Base-by-base conservation (phyloP, 35 echinoderm and acorn worm genomes). In the Strongylocentrotus purpuratus region DNA sequence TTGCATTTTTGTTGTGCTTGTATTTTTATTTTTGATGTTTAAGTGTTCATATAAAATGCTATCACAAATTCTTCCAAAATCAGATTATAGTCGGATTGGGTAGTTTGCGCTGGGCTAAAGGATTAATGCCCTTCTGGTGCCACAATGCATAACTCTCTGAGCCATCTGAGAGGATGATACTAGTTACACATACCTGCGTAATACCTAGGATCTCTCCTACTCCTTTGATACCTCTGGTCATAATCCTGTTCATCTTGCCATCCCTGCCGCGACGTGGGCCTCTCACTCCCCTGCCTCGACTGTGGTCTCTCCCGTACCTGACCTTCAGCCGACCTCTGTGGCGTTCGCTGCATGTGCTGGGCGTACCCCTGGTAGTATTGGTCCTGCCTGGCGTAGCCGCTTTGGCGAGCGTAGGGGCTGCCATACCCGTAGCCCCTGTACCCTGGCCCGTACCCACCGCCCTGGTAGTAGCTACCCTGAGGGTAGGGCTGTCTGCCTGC, bases 241-340 rank as follows among this genome's bases (percentile, higher is more conserved):
- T 94, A 94, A 20, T 87, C 92, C 35, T 97, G 95, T 32, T 96
- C 94, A 41, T 95, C 85, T 48, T 70, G 78, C 52, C 47, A 88
- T 59, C 92, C 95, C 48, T 96, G 95, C 48, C 95, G 70, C 28
- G 96, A 96, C 10, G 33, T 94, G 20, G 96, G 94, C 31, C 96
- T 71, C 47, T 90, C 94, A 45, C 32, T 60, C 31, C 96, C 97
- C 32, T 99, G 97, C 93, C 96, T 96, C 17, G 97, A 99, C 61
- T 90, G 94, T 22, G 97, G 96, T 52, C 95, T 60, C 0, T 93
- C 91, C 91, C 91, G 48, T 31, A 7, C 32, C 91, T 93, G 91
- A 47, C 59, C 46, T 6, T 48, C 86, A 13, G 91, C 70, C 7
- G 94, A 92, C 94, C 96, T 95, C 33, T 60, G 31, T n/a, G 33